These are phyloP conservation scores for Drosophila demipolita DNA, from an alignment of 2,888 invertebrate species.

Conservation along the genomic window DNA sequence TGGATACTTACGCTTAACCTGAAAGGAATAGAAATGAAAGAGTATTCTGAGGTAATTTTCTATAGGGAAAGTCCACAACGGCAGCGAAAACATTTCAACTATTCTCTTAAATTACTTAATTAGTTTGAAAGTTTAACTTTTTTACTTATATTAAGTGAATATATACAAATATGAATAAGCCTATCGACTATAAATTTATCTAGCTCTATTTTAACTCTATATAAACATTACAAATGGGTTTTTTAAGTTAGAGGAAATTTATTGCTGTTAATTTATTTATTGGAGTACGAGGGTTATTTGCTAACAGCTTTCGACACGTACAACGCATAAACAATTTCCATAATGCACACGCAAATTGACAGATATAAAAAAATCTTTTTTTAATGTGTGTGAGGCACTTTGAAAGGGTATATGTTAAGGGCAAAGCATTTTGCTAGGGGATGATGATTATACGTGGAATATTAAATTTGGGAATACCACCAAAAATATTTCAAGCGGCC, in stretches of 20 bases:
- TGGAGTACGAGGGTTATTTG: conserved; percentile 6
- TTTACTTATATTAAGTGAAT: not conserved
- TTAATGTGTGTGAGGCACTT: conserved; percentile 1
- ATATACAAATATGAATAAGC: not conserved
- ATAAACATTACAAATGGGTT: not conserved
- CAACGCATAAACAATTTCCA: conserved; percentile 29
- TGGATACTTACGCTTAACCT: conserved; percentile 50
- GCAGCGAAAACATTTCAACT: not conserved
- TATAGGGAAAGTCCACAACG: not conserved
- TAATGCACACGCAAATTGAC: conserved; percentile 36
- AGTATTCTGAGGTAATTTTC: not conserved
- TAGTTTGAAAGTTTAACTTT: not conserved
- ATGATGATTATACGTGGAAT: not conserved
- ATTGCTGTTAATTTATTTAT: not conserved
- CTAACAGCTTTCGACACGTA: conserved; percentile 25
- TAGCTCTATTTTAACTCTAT: no score
- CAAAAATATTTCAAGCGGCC: conserved; percentile 23
- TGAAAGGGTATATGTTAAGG: conserved; percentile 11
- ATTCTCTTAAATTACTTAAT: not conserved
- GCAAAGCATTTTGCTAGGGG: conserved; percentile 1
- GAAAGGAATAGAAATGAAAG: conserved; percentile 25
- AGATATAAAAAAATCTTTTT: conserved; percentile 8
- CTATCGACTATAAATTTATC: not conserved
- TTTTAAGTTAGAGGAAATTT: not conserved
- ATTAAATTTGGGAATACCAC: not conserved